Percentiles rank a stretch among this genome's conserved stretches.
phyloP scores from a whole-genome alignment of 2,888 invertebrate species.

The Pherbina coryleti region DNA sequence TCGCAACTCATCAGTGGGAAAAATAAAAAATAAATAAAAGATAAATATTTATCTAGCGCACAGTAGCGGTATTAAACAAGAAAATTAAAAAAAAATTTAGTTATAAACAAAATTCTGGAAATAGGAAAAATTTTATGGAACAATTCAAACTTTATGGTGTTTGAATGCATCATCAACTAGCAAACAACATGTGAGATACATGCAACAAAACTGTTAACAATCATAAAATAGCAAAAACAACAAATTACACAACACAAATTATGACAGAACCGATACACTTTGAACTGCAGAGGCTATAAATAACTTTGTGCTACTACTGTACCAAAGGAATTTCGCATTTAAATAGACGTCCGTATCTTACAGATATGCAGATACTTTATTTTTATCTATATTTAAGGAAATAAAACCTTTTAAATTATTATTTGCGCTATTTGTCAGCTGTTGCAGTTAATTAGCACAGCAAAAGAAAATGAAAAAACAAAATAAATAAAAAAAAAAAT shows the following conservation, averaged over 20 bases:
- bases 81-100: not conserved
- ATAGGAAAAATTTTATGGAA: not conserved
- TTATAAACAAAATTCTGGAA: not conserved
- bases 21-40: constrained; percentile 47
- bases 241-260: not conserved
- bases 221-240: not conserved
- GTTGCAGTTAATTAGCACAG: constrained; percentile 50
- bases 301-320: not conserved
- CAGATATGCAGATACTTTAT: not conserved
- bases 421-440: constrained; percentile 45
- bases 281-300: constrained; percentile 3
- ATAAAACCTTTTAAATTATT: not conserved
- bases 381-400: not conserved
- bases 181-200: not conserved
- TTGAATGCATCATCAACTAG: not conserved
- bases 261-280: not conserved
- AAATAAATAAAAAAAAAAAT: constrained; percentile 39
- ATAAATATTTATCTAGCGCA: constrained; percentile 47
- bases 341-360: not conserved
- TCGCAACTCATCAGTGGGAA: not conserved
- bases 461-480: constrained; percentile 29
- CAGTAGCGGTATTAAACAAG: constrained; percentile 41
- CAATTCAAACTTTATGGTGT: too few relatives aligned
- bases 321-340: too few relatives aligned
- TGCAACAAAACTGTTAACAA: not conserved